Conservation (phyloP, 2,888 invertebrate species). For the Morpho achilles region DNA sequence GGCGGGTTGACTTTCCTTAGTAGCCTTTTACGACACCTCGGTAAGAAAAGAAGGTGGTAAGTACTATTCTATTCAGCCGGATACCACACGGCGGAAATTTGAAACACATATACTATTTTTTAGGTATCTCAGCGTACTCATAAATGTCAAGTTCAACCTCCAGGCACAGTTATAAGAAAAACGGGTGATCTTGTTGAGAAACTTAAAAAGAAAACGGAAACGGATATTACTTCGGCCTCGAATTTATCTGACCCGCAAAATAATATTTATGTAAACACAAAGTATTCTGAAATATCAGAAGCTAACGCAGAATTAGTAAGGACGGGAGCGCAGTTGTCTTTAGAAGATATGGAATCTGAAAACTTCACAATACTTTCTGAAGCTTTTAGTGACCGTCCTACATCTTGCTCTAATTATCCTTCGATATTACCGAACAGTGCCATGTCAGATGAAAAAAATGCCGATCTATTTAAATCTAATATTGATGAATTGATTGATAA, state of each 20-base stretch:
- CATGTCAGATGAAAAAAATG: slow-evolving; percentile 23
- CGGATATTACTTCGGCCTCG: slow-evolving; percentile 25
- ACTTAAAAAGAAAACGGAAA: slow-evolving; percentile 59
- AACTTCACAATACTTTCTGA: slow-evolving; percentile 59
- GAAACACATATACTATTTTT: slow-evolving; percentile 9
- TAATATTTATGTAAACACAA: slow-evolving; percentile 27
- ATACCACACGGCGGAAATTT: background rate
- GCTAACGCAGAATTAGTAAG: slow-evolving; percentile 65
- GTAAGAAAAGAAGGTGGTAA: too few species aligned
- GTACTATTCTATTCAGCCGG: too few species aligned
- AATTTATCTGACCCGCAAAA: slow-evolving; percentile 17
- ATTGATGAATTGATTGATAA: slow-evolving; percentile 53
- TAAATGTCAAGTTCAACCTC: slow-evolving; percentile 84
- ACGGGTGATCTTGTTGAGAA: slow-evolving; percentile 71
- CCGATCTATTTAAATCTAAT: slow-evolving; percentile 47
- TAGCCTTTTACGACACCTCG: too few species aligned
- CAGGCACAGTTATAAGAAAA: slow-evolving; percentile 76
- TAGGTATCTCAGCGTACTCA: slow-evolving; percentile 90
- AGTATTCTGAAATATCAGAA: slow-evolving; percentile 53
- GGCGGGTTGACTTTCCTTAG: too few species aligned
- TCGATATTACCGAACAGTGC: slow-evolving; percentile 10
- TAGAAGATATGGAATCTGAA: slow-evolving; percentile 72
- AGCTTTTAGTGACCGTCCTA: slow-evolving; percentile 36
- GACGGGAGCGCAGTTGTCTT: slow-evolving; percentile 65
- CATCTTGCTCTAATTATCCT: slow-evolving; percentile 21